Evolutionary conservation across 2,797 vertebrate genomes (phyloP).

Genomic region (Morus bassanus): DNA sequence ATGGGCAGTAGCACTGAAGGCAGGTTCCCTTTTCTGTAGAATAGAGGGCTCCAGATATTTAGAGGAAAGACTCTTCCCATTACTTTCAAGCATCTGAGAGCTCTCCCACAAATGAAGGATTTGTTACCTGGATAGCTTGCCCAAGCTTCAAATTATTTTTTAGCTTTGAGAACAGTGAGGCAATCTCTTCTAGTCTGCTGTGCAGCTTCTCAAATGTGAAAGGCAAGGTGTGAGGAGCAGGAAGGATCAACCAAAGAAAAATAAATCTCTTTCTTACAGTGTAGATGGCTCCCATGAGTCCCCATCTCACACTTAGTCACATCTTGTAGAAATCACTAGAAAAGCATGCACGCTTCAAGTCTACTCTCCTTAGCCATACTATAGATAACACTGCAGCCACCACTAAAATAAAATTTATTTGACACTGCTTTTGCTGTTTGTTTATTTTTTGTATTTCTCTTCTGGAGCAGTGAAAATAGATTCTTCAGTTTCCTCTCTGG

Average conservation of each 20-base stretch:
- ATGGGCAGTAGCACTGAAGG: neutral
- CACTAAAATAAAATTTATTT: neutral
- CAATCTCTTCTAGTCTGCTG: neutral
- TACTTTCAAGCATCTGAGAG: neutral
- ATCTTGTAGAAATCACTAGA: neutral
- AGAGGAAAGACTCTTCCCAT: neutral
- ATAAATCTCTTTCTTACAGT: neutral
- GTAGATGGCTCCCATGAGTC: neutral
- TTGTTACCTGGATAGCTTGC: neutral
- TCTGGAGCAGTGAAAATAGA: constrained; percentile 35
- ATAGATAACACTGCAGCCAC: neutral
- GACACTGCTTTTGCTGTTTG: neutral
- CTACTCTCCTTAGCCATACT: neutral
- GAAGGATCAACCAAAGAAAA: neutral
- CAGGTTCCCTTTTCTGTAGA: neutral
- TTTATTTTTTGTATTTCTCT: constrained; percentile 15
- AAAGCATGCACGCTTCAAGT: neutral
- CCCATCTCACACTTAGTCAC: neutral
- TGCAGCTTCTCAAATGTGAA: neutral
- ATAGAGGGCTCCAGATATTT: neutral
- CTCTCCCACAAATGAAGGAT: neutral
- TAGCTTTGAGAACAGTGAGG: neutral
- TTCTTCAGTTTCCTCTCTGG: constrained; percentile 10
- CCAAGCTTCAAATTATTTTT: neutral
- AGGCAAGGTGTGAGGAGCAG: neutral